Percentiles rank a stretch among this genome's conserved stretches.
These are phyloP conservation scores for Corythornis vintsioides DNA, from an alignment of 2,113 vertebrate species.

Conservation along the genomic window DNA sequence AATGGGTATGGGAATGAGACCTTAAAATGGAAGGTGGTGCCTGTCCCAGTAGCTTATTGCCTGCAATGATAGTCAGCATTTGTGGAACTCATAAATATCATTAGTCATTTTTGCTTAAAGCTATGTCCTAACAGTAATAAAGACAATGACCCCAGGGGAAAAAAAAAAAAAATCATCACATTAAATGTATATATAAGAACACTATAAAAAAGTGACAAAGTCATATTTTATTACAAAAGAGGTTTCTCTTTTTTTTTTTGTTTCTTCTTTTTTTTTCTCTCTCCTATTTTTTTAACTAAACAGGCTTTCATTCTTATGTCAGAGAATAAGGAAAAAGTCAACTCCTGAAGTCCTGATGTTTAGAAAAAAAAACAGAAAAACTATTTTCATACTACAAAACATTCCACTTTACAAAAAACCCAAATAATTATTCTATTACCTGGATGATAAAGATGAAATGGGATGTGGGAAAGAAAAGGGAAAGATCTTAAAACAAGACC, in stretches of 20 bases:
- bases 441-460: constrained; percentile 27
- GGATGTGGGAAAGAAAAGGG: neutral
- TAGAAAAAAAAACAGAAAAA: constrained; percentile 49
- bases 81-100: neutral
- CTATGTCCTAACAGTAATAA: constrained; percentile 3
- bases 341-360: constrained; percentile 35
- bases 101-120: neutral
- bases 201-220: constrained; percentile 45
- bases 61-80: neutral
- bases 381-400: constrained; percentile 52
- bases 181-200: constrained; percentile 42
- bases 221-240: constrained; percentile 41
- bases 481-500: constrained; percentile 30
- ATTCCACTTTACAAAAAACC: constrained; percentile 65
- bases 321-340: neutral
- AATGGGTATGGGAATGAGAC: neutral
- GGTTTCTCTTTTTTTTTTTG: neutral
- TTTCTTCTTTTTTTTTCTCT: neutral
- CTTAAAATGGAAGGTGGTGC: neutral
- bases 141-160: neutral
- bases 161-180: neutral
- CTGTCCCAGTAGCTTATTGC: constrained; percentile 5
- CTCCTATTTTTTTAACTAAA: neutral
- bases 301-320: constrained; percentile 3
- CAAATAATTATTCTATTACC: constrained; percentile 1